Evolutionary conservation across 2,797 vertebrate genomes (phyloP), one percentile per base, ranked within the genome.

Genomic region (Malacoctenus gilli): DNA sequence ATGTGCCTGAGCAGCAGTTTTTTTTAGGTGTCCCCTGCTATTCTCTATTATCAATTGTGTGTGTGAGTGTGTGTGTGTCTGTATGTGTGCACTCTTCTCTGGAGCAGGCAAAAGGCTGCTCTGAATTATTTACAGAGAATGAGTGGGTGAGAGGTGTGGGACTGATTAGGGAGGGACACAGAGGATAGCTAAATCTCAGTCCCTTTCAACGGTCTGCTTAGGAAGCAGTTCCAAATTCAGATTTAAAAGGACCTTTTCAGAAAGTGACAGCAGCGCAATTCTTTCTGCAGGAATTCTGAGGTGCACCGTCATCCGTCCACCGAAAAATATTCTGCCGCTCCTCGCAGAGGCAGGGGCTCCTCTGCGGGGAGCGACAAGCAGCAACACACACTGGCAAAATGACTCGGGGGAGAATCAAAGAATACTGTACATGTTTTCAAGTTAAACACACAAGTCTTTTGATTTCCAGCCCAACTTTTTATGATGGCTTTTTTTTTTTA

Each of bases 111-210:
- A 79, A 80, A 67, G 49, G 70, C 64, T 57, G 68, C 53, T 75
- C 59, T 90, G 72, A 88, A 90, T 88, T 86, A 89, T 87, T 89
- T 85, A 89, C 79, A 78, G 51, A 67, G 69, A 74, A 76, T 38
- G 76, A 72, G 82, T 77, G 72, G 67, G 76, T 77, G 66, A 85
- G 84, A 82, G 80, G 77, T 79, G 72, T 72, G 81, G 84, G 80
- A 73, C 77, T 80, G 80, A 85, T 89, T 79, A 86, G 42, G 57
- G 63, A 80, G 77, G 50, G 72, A 82, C 76, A 79, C 77, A 59
- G 59, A 84, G 77, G 71, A 80, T 44, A 41, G 58, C 59, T 60
- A 79, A 83, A 88, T 81, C 79, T 83, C 77, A 75, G 78, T 38
- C 31, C 37, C 59, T 78, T 77, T 53, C 57, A 50, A 44, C 31